These are phyloP conservation scores for Euzophera pinguis DNA, from an alignment of 2,888 invertebrate species.

Conservation along the genomic window DNA sequence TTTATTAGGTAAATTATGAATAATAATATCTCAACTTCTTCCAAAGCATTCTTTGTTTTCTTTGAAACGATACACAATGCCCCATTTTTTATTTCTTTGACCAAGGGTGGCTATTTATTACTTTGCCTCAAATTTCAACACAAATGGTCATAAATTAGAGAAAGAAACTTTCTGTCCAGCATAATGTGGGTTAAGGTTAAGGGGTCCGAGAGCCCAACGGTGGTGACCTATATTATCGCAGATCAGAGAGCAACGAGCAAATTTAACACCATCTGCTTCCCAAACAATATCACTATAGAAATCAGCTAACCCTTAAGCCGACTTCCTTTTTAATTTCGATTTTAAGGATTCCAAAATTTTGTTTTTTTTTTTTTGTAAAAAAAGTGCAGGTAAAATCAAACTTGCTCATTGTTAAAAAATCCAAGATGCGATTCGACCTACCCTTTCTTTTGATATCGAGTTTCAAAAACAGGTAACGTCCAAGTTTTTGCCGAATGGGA, in stretches of 20 bases:
- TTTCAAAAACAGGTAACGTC: constrained; percentile 77
- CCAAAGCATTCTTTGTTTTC: not conserved
- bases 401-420: constrained; percentile 48
- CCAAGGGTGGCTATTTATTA: not conserved
- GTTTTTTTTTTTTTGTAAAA: constrained; percentile 48
- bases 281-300: constrained; percentile 51
- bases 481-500: constrained; percentile 60
- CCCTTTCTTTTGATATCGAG: constrained; percentile 74
- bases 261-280: constrained; percentile 57
- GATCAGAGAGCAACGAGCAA: constrained; percentile 63
- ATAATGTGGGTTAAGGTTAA: constrained; percentile 27
- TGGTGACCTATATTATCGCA: constrained; percentile 62
- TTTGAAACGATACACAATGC: not conserved
- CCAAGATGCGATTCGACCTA: constrained; percentile 58
- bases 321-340: constrained; percentile 66
- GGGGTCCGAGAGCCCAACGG: constrained; percentile 31
- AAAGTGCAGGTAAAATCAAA: constrained; percentile 55
- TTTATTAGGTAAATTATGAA: not conserved
- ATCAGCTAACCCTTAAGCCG: constrained; percentile 66
- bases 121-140: not conserved
- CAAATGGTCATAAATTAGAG: not conserved
- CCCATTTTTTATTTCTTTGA: not conserved
- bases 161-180: constrained; percentile 13
- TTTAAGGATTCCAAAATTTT: constrained; percentile 58
- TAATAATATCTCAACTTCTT: not conserved